Evolutionary conservation across 2,113 vertebrate species (phyloP).

Genomic region (Cromileptes altivelis): DNA sequence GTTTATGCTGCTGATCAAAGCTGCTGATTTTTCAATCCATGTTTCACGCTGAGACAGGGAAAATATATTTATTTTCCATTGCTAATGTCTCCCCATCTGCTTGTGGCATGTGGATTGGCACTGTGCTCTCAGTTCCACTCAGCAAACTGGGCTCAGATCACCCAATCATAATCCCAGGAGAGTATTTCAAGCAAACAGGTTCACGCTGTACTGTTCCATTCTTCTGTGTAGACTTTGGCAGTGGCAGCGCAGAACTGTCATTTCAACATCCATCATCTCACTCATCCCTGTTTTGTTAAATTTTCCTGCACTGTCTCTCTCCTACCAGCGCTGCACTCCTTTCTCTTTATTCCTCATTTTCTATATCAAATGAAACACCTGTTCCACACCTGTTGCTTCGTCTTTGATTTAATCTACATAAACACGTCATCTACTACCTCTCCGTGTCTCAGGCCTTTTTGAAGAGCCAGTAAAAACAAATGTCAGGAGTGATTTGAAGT

Average conservation of each 20-base stretch:
- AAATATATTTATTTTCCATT: slow-evolving; percentile 47
- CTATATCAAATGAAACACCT: background rate
- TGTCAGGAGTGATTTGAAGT: slow-evolving; percentile 18
- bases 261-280: slow-evolving; percentile 16
- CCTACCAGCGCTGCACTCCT: background rate
- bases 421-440: background rate
- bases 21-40: background rate
- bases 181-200: slow-evolving; percentile 54
- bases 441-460: background rate
- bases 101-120: slow-evolving; percentile 61
- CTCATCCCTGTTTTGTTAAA: background rate
- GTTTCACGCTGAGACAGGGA: slow-evolving; percentile 14
- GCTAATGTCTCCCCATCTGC: slow-evolving; percentile 50
- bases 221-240: slow-evolving; percentile 31
- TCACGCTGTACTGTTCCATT: slow-evolving; percentile 32
- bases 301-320: background rate
- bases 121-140: slow-evolving; percentile 45
- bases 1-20: slow-evolving; percentile 2
- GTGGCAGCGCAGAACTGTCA: background rate
- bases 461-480: slow-evolving; percentile 26
- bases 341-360: background rate
- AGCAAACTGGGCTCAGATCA: slow-evolving; percentile 20
- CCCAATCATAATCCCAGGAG: slow-evolving; percentile 25
- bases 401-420: background rate
- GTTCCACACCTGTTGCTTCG: background rate